Percentiles rank a stretch among this genome's conserved stretches.
Conservation (phyloP, 2,113 vertebrate genomes). For the Blennius ocellaris region DNA sequence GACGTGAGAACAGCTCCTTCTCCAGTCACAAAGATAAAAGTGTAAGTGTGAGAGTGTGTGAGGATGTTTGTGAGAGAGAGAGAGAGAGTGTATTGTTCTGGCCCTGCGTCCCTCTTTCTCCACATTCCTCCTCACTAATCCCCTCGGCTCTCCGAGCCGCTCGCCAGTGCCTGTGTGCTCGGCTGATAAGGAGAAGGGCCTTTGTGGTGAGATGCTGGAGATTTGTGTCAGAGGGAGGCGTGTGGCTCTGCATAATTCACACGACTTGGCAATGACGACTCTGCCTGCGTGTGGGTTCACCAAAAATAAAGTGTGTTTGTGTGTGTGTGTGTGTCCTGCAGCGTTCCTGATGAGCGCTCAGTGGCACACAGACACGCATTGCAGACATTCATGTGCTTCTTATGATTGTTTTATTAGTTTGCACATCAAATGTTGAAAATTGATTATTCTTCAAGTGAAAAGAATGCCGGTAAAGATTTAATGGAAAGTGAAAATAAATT, state of each 20-base stretch:
- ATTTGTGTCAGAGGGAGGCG: slow-evolving; percentile 62
- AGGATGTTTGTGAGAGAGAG: slow-evolving; percentile 3
- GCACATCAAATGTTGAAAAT: no score
- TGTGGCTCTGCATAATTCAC: slow-evolving; percentile 67
- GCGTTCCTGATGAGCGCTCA: neutral
- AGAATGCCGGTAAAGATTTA: no score
- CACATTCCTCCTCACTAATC: slow-evolving; percentile 59
- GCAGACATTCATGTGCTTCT: no score
- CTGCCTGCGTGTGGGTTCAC: neutral
- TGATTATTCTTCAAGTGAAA: no score
- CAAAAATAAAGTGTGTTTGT: neutral
- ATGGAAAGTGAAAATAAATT: no score
- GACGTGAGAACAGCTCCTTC: slow-evolving; percentile 8
- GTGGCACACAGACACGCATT: no score
- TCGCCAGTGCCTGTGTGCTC: slow-evolving; percentile 52
- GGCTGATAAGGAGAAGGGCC: slow-evolving; percentile 56
- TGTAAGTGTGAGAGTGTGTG: slow-evolving; percentile 23
- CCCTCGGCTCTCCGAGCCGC: slow-evolving; percentile 48
- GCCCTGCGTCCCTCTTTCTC: slow-evolving; percentile 4
- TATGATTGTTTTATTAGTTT: no score
- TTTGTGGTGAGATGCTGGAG: slow-evolving; percentile 63
- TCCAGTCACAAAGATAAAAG: slow-evolving; percentile 17
- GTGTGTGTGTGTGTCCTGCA: slow-evolving; percentile 34
- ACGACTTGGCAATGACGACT: slow-evolving; percentile 4
- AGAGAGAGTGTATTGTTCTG: slow-evolving; percentile 17